Conservation (phyloP, 2,113 vertebrate species). For the Ellobius talpinus region DNA sequence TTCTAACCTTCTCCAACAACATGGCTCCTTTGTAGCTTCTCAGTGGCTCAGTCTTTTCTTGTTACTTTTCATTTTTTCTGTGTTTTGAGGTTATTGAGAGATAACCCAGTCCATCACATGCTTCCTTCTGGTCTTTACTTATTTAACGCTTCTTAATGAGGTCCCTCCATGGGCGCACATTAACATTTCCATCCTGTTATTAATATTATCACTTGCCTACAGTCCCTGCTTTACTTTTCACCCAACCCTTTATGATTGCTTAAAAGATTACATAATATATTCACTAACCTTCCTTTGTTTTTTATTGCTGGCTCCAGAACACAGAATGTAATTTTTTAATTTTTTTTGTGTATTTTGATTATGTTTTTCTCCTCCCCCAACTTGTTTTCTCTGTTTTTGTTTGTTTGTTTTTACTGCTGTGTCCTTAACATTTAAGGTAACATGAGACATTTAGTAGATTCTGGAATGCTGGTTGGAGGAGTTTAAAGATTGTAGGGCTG, state of each 20-base stretch:
- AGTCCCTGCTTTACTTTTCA: neutral
- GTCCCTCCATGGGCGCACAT: neutral
- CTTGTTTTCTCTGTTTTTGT: neutral
- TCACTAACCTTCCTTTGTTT: neutral
- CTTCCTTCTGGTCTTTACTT: neutral
- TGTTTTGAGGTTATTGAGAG: neutral
- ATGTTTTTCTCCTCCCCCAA: neutral
- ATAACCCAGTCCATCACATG: neutral
- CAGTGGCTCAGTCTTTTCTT: neutral
- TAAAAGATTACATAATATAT: constrained; percentile 10
- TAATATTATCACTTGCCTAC: neutral
- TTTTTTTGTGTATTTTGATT: neutral
- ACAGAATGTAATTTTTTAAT: neutral
- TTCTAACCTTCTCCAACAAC: neutral
- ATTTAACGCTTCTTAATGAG: neutral
- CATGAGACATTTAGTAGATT: no score
- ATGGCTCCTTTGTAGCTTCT: neutral
- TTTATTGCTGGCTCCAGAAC: neutral
- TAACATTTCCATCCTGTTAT: neutral
- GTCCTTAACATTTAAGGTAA: neutral
- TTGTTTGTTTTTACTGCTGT: neutral
- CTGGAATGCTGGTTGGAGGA: neutral
- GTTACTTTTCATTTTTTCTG: neutral
- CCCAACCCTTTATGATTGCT: constrained; percentile 7
- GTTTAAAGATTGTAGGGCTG: neutral